Conservation (phyloP, 2,888 invertebrate genomes). For the Micoletzkya japonica region DNA sequence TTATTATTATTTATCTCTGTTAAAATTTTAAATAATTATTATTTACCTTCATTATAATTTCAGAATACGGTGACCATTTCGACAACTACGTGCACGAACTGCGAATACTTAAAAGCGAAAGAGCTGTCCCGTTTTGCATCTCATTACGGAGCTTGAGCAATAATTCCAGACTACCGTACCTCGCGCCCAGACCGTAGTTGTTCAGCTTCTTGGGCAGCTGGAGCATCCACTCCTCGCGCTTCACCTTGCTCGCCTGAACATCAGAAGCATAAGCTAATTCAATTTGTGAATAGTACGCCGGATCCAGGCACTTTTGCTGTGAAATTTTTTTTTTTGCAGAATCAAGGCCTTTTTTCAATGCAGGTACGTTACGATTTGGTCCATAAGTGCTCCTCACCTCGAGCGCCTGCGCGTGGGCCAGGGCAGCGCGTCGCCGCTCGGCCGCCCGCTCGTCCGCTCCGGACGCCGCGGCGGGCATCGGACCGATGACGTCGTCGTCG, state of each 20-base stretch:
- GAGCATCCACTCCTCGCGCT: conserved; percentile 34
- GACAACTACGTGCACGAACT: no score
- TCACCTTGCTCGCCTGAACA: conserved; percentile 18
- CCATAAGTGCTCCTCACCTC: conserved; percentile 16
- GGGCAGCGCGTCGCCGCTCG: neutral
- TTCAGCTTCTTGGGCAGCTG: conserved; percentile 30
- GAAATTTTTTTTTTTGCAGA: no score
- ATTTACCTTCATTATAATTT: no score
- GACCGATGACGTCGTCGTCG: conserved; percentile 11
- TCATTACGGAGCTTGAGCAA: neutral
- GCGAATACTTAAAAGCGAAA: no score
- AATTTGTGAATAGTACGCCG: no score
- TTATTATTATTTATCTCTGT: neutral
- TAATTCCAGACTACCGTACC: neutral
- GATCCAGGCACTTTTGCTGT: no score
- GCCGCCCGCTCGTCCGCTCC: conserved; percentile 2
- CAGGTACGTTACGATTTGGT: no score
- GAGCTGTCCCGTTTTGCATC: no score
- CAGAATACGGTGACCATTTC: no score
- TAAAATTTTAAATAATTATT: neutral
- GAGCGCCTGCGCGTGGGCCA: conserved; percentile 3
- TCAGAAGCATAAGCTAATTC: neutral
- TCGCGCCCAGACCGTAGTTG: conserved; percentile 31
- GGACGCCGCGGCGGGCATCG: conserved; percentile 10
- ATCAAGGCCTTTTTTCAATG: no score